Percentiles rank a stretch among this genome's conserved stretches.
These are phyloP conservation scores for Pseudoatta argentina DNA, from an alignment of 1,140 invertebrate species.

Conservation along the genomic window DNA sequence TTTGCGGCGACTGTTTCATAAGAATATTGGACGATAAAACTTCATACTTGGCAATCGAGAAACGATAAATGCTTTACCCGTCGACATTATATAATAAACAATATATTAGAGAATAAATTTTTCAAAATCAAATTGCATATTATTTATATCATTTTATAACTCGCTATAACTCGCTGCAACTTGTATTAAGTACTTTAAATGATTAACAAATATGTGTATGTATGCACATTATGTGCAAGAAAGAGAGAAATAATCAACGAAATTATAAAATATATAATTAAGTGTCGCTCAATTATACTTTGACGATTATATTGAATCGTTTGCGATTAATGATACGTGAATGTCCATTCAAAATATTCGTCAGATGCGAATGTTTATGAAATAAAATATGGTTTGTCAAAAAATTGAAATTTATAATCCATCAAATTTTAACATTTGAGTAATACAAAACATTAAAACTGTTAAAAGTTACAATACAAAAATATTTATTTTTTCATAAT, in stretches of 20 bases:
- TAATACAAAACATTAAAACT: not conserved
- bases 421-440: not conserved
- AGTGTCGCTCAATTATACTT: conserved; percentile 17
- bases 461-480: not conserved
- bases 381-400: not conserved
- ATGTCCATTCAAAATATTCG: not conserved
- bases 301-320: not conserved
- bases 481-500: not conserved
- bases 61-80: not conserved
- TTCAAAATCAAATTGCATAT: not conserved
- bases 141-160: not conserved
- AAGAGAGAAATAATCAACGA: conserved; percentile 8
- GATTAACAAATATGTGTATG: conserved; percentile 6
- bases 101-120: not conserved
- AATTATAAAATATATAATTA: conserved; percentile 26
- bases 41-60: not conserved
- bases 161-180: not conserved
- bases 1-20: conserved; percentile 3
- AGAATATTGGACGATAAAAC: not conserved
- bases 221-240: not conserved
- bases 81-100: not conserved
- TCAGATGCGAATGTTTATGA: not conserved
- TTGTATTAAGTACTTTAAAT: conserved; percentile 7
- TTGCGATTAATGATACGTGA: not conserved
- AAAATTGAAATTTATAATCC: not conserved